Evolutionary conservation across 1,140 invertebrate genomes (phyloP), one percentile per base, ranked within the genome.

Genomic region (Lordiphosa mommai): DNA sequence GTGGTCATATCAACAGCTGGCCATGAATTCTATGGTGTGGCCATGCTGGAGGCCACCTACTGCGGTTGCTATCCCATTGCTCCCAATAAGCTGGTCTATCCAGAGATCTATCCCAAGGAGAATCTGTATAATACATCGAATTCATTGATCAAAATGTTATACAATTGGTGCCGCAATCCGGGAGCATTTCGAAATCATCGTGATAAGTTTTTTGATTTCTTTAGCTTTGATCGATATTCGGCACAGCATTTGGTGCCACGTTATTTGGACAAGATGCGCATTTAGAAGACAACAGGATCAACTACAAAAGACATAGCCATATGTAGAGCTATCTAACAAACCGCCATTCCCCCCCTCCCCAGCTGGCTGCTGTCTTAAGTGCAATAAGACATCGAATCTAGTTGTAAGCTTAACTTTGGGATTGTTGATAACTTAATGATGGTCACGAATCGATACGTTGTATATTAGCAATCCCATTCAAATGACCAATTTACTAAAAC

Each of bases 21-120:
- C 17, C 94, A 95, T 89, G 94, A 95, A 87, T 95, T 95, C 86
- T 95, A 93, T 88, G 94, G 94, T 36, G 93, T 95, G 16, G 90
- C 94, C 12, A 93, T 94, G 91, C 74, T 95, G 40, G 94, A 95
- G 89, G 93, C 93, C n/a, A 91, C 91, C 4, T 91, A 91, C 61
- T 91, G 90, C 53, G 93, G 93, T 7, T 94, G 93, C 76, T 93
- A 92, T 88, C 94, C 94, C 2, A 72, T 95, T 9, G 92, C 91
- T 43, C 94, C 94, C 20, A 93, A 93, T 68, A 87, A 89, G 57
- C 88, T 95, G 4, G 93, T 94, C 0, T 95, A 95, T 90, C 94
- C 94, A 1, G 94, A 95, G 90, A 91, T 95, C 55, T 95, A 93
- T 89, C 92, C 93, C 27, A 87, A 89, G 27, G 84, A 91, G 34